Base-by-base conservation (phyloP, 2,797 vertebrate genomes). In the Amniataba percoides region DNA sequence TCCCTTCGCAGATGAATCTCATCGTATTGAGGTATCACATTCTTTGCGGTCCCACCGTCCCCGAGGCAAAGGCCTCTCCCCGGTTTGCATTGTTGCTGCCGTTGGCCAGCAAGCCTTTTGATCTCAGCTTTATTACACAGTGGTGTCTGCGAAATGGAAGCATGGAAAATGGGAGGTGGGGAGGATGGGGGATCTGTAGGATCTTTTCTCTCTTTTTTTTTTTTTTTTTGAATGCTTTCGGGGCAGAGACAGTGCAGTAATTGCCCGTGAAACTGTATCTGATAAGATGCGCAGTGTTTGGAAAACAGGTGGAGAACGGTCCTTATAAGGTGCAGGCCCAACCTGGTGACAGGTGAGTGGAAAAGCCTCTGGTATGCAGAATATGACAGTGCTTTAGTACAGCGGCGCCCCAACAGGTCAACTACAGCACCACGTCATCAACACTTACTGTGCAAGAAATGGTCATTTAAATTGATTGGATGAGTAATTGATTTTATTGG, bases 281-380 rank as follows among this genome's bases (percentile, higher is more conserved):
- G 90, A 93, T 95, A 93, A 93, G 83, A 87, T 85, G 84, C 78
- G 74, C 81, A 73, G 86, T 84, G 92, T 93, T 93, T 85, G 90
- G 89, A 92, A 94, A 94, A 93, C 88, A 94, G 71, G 85, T 87
- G 69, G 87, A 91, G 92, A 93, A 92, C 93, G 90, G 82, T 83
- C 93, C 94, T 94, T 94, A 91, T 94, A 94, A 93, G 93, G 94
- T 77, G 71, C 92, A 88, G 90, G 78, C 74, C 89, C 82, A 71
- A 90, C 78, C 81, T 88, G 90, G 88, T 93, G 94, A 94, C 89
- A 89, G 94, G 92, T 88, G 87, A 94, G 85, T 91, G 89, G 90
- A 94, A 91, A 69, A 78, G 84, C 69, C 86, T 93, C 86, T 87
- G 94, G 92, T 95, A 95, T 94, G 92, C 74, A 66, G 81, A 86